Base-by-base conservation (phyloP, 2,888 invertebrate genomes). In the Rhingia campestris region DNA sequence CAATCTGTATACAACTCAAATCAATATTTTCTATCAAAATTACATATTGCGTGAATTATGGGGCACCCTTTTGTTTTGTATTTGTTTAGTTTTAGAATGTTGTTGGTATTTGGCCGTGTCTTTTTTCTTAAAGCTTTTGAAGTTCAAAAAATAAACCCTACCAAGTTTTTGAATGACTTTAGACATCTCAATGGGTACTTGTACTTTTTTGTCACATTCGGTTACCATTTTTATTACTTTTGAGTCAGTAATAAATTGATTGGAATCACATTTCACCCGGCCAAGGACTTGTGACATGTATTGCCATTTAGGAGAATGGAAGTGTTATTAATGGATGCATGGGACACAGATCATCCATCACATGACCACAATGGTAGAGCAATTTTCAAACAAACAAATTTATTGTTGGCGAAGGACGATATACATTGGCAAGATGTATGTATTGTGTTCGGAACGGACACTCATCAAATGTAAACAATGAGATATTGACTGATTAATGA, bases 181-280 rank as follows among this genome's bases (percentile, higher is more conserved):
- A n/a, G n/a, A n/a, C n/a, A n/a, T n/a, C n/a, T n/a, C n/a, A 22
- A 1, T 22, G 1, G 22, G 22, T 22, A 22, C 22, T 22, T 22
- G 22, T 22, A 22, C 14, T 47, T 47, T 22, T 47, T 43, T 49
- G 37, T 51, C 49, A 43, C 30, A 51, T 6, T 12, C 41, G 63
- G 63, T 61, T 67, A 37, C 39, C 61, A 53, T 70, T 76, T 39
- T 41, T 76, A 54, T 69, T 54, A 76, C 45, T 54, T 12, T 54
- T 35, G 45, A 33, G 37, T 61, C 22, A 72, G 70, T 58, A 58
- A 79, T 72, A 58, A 72, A 80, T 80, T 73, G 59, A 80, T 80
- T 73, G 73, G 59, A 54, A 61, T 73, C 66, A 54, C 73, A 79
- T 54, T 67, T 67, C 54, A 45, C 6, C 39, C 22, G 22, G 33